These are phyloP conservation scores for Dryas iulia DNA, from an alignment of 1,140 invertebrate genomes.

Conservation along the genomic window DNA sequence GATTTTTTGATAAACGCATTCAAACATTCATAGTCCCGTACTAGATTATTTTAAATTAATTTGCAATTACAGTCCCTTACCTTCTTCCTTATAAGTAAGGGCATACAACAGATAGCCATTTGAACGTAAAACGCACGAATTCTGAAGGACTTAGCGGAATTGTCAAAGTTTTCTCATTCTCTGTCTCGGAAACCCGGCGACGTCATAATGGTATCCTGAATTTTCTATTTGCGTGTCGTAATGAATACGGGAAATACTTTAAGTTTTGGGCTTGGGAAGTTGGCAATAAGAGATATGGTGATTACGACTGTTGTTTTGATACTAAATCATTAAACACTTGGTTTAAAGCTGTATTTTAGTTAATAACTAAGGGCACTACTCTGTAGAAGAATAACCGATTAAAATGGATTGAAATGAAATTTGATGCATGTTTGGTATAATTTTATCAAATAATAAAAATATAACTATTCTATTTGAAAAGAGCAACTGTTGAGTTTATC, in stretches of 20 bases:
- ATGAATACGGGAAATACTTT: conserved; percentile 12
- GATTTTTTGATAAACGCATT: too few species aligned
- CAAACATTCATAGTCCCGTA: too few species aligned
- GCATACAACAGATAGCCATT: background rate
- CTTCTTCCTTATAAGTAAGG: background rate
- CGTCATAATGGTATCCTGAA: conserved; percentile 14
- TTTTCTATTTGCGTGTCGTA: conserved; percentile 11
- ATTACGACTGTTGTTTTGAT: background rate
- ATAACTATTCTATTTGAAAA: too few species aligned
- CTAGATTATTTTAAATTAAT: background rate
- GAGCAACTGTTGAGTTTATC: too few species aligned
- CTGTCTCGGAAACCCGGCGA: background rate
- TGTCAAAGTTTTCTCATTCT: conserved; percentile 14
- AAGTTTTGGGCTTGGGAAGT: background rate
- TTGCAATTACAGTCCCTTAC: background rate
- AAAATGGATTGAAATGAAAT: too few species aligned
- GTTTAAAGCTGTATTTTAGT: too few species aligned
- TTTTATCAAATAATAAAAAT: too few species aligned
- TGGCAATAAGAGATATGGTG: background rate
- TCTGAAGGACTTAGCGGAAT: conserved; percentile 12
- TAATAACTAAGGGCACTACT: too few species aligned
- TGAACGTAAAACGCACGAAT: background rate
- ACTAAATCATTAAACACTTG: background rate
- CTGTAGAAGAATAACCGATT: too few species aligned
- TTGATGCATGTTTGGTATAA: too few species aligned